phyloP scores from a whole-genome alignment of 2,113 vertebrate genomes.

The Parotia lawesii region DNA sequence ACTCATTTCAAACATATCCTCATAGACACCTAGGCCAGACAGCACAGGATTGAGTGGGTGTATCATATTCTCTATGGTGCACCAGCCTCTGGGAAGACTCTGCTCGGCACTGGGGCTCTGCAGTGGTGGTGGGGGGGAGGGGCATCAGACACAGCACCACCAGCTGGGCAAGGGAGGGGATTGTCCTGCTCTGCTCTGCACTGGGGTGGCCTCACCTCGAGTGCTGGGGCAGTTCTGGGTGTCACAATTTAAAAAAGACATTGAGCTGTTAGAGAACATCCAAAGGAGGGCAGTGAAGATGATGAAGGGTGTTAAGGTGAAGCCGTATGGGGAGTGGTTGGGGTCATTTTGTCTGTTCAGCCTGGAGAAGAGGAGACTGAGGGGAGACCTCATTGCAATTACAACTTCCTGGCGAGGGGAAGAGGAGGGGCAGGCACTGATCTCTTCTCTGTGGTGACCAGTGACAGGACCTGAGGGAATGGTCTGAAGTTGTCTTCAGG shows the following conservation, averaged over 20 bases:
- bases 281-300: background rate
- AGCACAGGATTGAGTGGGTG: background rate
- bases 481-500: background rate
- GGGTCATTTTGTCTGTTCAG: background rate
- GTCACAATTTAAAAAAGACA: accelerated
- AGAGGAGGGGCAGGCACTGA: background rate
- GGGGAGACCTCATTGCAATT: background rate
- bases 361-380: background rate
- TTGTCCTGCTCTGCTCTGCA: background rate
- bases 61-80: background rate
- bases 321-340: accelerated
- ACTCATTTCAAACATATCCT: background rate
- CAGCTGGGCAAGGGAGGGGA: accelerated
- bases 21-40: background rate
- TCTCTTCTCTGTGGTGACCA: background rate
- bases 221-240: background rate
- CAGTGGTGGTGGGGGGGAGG: background rate
- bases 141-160: background rate
- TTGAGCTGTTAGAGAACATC: background rate
- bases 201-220: accelerated
- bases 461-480: background rate
- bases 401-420: background rate
- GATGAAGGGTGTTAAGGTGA: background rate
- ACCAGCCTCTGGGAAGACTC: background rate
- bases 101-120: accelerated